Conservation (phyloP, 2,113 vertebrate genomes). For the Urocynchramus pylzowi region DNA sequence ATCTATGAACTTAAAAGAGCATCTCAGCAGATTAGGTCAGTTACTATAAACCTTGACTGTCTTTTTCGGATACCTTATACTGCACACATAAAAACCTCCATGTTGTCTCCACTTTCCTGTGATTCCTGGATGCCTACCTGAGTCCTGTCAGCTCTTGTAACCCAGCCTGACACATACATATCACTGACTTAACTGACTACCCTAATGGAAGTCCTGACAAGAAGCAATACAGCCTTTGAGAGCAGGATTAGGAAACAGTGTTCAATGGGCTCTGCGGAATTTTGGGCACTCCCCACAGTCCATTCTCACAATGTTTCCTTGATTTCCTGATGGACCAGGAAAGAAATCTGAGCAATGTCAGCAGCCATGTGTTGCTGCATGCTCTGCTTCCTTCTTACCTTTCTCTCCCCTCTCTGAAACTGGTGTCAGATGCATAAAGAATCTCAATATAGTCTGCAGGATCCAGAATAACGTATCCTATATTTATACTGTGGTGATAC, state of each 20-base stretch:
- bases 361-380: neutral
- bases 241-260: neutral
- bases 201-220: neutral
- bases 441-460: neutral
- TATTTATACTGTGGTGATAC: neutral
- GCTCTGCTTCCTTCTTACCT: neutral
- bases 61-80: neutral
- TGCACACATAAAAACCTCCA: neutral
- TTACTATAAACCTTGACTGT: neutral
- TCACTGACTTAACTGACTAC: neutral
- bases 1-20: neutral
- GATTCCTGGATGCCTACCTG: neutral
- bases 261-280: neutral
- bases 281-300: neutral
- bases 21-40: neutral
- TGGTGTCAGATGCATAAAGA: neutral
- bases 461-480: neutral
- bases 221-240: neutral
- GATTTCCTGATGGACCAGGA: neutral
- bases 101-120: neutral
- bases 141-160: neutral
- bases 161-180: neutral
- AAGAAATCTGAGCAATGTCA: neutral
- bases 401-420: neutral
- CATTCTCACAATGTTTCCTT: neutral